Evolutionary conservation across 2,797 vertebrate genomes (phyloP).

Genomic region (Sebastes ruberrimus): DNA sequence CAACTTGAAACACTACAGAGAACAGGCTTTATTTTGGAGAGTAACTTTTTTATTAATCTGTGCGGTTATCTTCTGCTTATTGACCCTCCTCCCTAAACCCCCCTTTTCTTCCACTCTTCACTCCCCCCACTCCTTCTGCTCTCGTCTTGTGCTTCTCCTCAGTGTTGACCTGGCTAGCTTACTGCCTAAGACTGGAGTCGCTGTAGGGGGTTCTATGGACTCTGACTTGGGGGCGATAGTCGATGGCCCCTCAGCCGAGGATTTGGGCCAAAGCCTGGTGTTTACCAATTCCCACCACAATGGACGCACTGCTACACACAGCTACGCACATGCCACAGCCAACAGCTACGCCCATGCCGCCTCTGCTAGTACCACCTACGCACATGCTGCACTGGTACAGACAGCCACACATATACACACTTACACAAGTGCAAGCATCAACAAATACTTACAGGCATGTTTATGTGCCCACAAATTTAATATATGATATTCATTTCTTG

Average conservation of each 20-base stretch:
- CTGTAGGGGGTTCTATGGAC: slow-evolving; percentile 62
- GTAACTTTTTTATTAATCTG: background rate
- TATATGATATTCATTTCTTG: background rate
- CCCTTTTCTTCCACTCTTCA: background rate
- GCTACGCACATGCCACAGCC: slow-evolving; percentile 88
- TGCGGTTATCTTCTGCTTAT: background rate
- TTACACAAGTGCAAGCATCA: background rate
- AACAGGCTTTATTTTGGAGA: background rate
- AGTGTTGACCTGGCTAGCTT: slow-evolving; percentile 78
- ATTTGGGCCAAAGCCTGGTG: slow-evolving; percentile 92
- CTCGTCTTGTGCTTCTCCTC: background rate
- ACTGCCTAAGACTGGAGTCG: slow-evolving; percentile 74
- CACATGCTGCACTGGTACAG: slow-evolving; percentile 81
- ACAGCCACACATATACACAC: background rate
- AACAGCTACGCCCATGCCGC: slow-evolving; percentile 82
- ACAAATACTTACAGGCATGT: background rate
- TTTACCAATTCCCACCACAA: slow-evolving; percentile 96
- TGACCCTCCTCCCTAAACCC: background rate
- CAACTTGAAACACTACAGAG: background rate
- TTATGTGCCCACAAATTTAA: background rate
- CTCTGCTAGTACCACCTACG: slow-evolving; percentile 80
- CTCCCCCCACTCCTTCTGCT: background rate
- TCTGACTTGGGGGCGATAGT: slow-evolving; percentile 81
- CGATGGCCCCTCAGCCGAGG: slow-evolving; percentile 85
- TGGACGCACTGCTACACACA: slow-evolving; percentile 85